Evolutionary conservation across 2,797 vertebrate species (phyloP).

Genomic region (Calcarius lapponicus): DNA sequence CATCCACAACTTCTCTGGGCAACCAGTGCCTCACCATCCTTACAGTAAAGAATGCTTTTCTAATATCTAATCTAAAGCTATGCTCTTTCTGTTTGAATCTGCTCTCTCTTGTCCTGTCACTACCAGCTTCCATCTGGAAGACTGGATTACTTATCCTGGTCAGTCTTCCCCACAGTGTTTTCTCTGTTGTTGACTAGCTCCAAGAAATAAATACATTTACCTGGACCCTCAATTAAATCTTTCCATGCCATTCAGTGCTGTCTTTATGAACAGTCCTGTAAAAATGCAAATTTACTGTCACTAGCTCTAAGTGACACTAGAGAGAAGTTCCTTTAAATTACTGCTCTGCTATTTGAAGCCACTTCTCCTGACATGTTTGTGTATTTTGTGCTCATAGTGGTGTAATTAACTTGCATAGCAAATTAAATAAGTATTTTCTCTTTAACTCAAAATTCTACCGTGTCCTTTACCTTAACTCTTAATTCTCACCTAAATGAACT

Average conservation of each 20-base stretch:
- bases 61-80: not conserved
- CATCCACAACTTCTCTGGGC: not conserved
- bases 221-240: not conserved
- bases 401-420: not conserved
- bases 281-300: not conserved
- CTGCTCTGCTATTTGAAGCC: not conserved
- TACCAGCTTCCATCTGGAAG: not conserved
- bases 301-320: not conserved
- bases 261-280: not conserved
- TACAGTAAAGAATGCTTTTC: not conserved
- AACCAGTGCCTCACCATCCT: not conserved
- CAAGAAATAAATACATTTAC: not conserved
- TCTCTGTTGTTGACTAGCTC: not conserved
- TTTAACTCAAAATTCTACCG: not conserved
- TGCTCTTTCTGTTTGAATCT: fast-evolving
- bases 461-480: not conserved
- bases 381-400: not conserved
- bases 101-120: not conserved
- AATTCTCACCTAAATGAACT: not conserved
- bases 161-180: not conserved
- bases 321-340: not conserved
- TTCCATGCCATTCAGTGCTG: not conserved
- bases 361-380: not conserved
- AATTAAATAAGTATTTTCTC: not conserved
- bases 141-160: not conserved